A percentile compares a stretch with the other conserved stretches of the same genome.
phyloP scores from a whole-genome alignment of 2,888 invertebrate species.

The Trachelus tabidus region DNA sequence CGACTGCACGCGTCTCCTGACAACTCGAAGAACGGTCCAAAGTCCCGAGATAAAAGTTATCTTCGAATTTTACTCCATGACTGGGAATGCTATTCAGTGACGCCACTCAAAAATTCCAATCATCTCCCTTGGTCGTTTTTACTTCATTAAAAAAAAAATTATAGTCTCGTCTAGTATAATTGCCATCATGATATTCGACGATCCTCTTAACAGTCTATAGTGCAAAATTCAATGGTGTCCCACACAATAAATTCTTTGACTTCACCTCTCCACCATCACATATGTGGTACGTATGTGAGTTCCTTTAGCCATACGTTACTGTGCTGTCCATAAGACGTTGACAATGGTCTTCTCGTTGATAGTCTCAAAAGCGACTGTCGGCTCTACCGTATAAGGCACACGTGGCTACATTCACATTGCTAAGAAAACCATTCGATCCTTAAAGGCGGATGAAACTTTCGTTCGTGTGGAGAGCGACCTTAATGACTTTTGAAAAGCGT shows the following conservation, averaged over 20 bases:
- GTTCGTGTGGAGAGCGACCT: neutral
- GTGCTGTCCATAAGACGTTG: constrained; percentile 60
- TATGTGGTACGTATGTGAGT: constrained; percentile 31
- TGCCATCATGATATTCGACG: neutral
- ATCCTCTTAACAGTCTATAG: neutral
- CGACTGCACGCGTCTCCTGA: neutral
- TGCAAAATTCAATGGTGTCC: neutral
- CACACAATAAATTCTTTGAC: constrained; percentile 44
- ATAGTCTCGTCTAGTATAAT: neutral
- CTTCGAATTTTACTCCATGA: constrained; percentile 4
- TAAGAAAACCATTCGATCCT: neutral
- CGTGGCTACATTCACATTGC: neutral
- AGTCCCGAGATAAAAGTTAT: constrained; percentile 17
- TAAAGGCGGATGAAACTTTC: neutral
- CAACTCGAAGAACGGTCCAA: neutral
- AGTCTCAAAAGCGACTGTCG: constrained; percentile 46
- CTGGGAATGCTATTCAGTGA: constrained; percentile 9
- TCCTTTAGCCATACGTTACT: constrained; percentile 45
- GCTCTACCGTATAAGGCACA: constrained; percentile 48
- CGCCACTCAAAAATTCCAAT: constrained; percentile 18
- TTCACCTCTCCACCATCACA: constrained; percentile 47
- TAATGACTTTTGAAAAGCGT: neutral
- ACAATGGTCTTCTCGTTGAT: constrained; percentile 57
- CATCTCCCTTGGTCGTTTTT: neutral
- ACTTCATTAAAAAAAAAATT: neutral